A percentile compares a stretch with the other conserved stretches of the same genome.
phyloP scores from a whole-genome alignment of 2,888 invertebrate species.

The Crematogaster levior region DNA sequence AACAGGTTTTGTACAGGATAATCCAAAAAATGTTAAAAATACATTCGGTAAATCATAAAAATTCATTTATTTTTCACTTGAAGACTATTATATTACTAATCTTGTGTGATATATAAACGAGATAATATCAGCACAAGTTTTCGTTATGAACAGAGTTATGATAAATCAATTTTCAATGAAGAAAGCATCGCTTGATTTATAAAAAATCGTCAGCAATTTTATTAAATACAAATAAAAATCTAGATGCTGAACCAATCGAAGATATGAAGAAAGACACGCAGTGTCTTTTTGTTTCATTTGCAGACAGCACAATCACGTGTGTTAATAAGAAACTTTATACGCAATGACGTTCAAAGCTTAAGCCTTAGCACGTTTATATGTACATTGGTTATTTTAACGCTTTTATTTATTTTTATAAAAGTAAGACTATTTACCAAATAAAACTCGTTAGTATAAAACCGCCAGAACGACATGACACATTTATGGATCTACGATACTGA shows the following conservation, averaged over 20 bases:
- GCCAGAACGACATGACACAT: constrained; percentile 71
- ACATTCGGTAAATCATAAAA: not conserved
- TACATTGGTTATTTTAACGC: constrained; percentile 75
- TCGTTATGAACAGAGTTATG: constrained; percentile 3
- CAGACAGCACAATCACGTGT: constrained; percentile 75
- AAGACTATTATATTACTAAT: not conserved
- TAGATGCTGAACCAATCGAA: constrained; percentile 42
- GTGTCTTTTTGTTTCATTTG: constrained; percentile 36
- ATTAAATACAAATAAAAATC: constrained; percentile 52
- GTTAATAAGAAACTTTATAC: constrained; percentile 78
- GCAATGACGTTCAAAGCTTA: constrained; percentile 77
- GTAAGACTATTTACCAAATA: constrained; percentile 81
- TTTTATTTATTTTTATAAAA: constrained; percentile 79
- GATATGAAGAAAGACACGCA: constrained; percentile 34
- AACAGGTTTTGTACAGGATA: constrained; percentile 7
- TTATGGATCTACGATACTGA: constrained; percentile 70
- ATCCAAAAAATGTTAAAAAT: constrained; percentile 12
- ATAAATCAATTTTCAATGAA: constrained; percentile 22
- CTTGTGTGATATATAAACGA: not conserved
- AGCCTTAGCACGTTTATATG: constrained; percentile 78
- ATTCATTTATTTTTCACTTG: constrained; percentile 13
- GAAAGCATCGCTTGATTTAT: constrained; percentile 24
- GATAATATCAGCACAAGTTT: constrained; percentile 21
- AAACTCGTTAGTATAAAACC: constrained; percentile 81
- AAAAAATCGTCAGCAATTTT: constrained; percentile 46